Base-by-base conservation (phyloP, 2,797 vertebrate genomes). In the Eutrigla gurnardus region DNA sequence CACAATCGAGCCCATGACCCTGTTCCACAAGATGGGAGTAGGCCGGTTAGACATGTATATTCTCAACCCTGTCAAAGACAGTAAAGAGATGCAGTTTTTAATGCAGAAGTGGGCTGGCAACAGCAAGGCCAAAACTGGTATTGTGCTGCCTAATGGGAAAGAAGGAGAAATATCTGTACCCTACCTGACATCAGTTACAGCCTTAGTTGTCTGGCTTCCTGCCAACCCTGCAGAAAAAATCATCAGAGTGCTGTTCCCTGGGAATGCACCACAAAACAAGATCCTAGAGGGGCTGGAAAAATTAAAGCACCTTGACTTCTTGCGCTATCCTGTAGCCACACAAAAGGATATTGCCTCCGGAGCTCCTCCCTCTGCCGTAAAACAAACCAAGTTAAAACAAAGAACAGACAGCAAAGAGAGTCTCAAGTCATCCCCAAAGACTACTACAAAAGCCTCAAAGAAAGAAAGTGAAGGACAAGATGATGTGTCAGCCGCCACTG, bases 91-190 rank as follows among this genome's bases (percentile, higher is more conserved):
- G 98, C 97, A 98, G 68, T 99, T 99, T 86, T 94, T 99, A 74
- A 99, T 99, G 98, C 97, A 99, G 66, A 98, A 98, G 85, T 99
- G 98, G 98, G 96, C 98, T 8, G 98, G 98, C 3, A 98, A 99
- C 75, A 99, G 98, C 90, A 99, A 99, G 89, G 98, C 97, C 77
- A 99, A 98, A 90, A 99, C 97, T 33, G 98, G 98, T 7, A 98
- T 99, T 33, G 93, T 98, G 83, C 94, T 99, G 2, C 94, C 97
- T 75, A 99, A 88, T 50, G 98, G 98, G 46, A 98, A 98, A 78
- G 98, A 99, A 87, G 97, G 97, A 69, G 97, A 99, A 93, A 99
- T 99, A 86, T 99, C 98, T 1, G 98, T 99, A 73, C 98, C 98
- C 70, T 99, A 99, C 87, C 94, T 99, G 89, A 99, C 97, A 43